Percentiles rank a stretch among this genome's conserved stretches.
Evolutionary conservation across 2,113 vertebrate species (phyloP).

Genomic region (Tragelaphus buxtoni): DNA sequence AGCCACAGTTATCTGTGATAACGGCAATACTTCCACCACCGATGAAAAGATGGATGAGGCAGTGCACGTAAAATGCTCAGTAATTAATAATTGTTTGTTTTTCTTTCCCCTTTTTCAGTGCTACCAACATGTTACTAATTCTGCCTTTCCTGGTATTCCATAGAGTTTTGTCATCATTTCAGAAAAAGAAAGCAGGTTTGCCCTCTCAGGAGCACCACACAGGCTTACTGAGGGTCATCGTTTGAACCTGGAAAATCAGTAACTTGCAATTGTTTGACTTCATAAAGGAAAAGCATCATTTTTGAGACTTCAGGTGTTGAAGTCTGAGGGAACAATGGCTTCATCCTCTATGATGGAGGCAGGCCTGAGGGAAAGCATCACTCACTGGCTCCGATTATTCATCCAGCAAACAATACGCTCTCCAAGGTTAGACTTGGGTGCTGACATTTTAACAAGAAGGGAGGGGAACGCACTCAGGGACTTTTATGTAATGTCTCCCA

Average conservation of each 20-base stretch:
- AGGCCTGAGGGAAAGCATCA: too few species aligned
- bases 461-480: conserved; percentile 8
- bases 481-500: conserved; percentile 53
- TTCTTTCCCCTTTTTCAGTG: background rate
- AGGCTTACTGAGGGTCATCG: background rate
- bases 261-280: background rate
- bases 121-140: background rate
- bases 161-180: background rate
- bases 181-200: background rate
- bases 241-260: background rate
- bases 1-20: background rate
- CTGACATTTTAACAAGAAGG: conserved; percentile 28
- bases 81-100: background rate
- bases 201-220: background rate
- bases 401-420: background rate
- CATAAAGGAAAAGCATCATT: background rate
- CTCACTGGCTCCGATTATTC: background rate
- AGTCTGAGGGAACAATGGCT: background rate
- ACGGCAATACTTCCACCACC: rapidly evolving
- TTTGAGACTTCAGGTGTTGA: background rate
- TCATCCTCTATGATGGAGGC: background rate
- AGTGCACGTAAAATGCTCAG: background rate
- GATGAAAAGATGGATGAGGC: rapidly evolving
- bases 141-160: background rate
- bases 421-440: background rate